These are phyloP conservation scores for Percopsis transmontana DNA, from an alignment of 2,113 vertebrate genomes.

Conservation along the genomic window DNA sequence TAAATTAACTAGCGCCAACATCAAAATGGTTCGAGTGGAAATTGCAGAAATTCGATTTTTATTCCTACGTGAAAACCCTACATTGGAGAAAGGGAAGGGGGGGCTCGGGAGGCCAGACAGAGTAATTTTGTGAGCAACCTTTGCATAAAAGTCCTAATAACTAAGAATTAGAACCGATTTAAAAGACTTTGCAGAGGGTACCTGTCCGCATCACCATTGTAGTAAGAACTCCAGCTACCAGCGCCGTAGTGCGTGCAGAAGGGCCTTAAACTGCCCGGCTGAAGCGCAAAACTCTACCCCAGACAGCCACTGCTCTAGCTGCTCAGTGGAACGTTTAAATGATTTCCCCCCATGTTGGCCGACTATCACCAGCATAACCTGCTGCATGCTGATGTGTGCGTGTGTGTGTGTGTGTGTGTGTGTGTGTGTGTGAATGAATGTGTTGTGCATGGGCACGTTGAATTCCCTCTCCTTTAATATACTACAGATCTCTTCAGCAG, in stretches of 20 bases:
- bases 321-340: slow-evolving; percentile 61
- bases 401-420: neutral
- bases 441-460: neutral
- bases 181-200: no score
- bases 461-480: neutral
- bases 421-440: neutral
- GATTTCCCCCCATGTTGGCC: slow-evolving; percentile 67
- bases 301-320: slow-evolving; percentile 66
- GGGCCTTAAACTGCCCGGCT: no score
- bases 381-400: slow-evolving; percentile 40
- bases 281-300: slow-evolving; percentile 52
- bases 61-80: slow-evolving; percentile 2
- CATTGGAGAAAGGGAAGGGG: slow-evolving; percentile 20
- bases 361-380: slow-evolving; percentile 63
- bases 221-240: no score
- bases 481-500: slow-evolving; percentile 3
- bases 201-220: no score
- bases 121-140: neutral
- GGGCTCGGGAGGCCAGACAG: no score
- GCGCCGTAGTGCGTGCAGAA: no score
- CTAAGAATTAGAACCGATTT: slow-evolving; percentile 4
- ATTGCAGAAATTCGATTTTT: slow-evolving; percentile 23
- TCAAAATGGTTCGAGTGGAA: slow-evolving; percentile 29
- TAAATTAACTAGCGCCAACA: slow-evolving; percentile 9
- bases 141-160: slow-evolving; percentile 20